Conservation (phyloP, 2,797 vertebrate species). For the Tamandua tetradactyla region DNA sequence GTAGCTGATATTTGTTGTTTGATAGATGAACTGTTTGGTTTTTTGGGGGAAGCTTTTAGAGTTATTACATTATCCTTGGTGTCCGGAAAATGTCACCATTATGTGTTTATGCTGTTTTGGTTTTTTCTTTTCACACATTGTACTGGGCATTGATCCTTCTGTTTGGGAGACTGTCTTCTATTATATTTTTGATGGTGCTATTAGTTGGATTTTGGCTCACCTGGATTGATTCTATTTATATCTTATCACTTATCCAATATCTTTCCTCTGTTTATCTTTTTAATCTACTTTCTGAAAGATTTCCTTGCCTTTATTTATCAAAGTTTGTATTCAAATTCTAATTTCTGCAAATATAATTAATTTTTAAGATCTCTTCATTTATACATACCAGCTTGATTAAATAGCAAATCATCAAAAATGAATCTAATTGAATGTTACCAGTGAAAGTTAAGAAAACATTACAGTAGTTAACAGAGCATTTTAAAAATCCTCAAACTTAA, state of each 20-base stretch:
- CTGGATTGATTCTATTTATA: conserved; percentile 20
- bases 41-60: background rate
- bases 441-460: background rate
- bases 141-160: background rate
- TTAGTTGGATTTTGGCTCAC: background rate
- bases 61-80: background rate
- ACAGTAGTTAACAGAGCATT: background rate
- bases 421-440: background rate
- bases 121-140: background rate
- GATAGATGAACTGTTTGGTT: conserved; percentile 12
- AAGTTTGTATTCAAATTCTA: conserved; percentile 3
- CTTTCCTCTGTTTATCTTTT: conserved; percentile 1
- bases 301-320: conserved; percentile 33
- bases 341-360: background rate
- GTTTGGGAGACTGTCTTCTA: conserved; percentile 28
- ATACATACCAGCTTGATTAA: background rate
- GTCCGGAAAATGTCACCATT: background rate
- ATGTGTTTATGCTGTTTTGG: background rate
- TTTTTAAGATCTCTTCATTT: conserved; percentile 11
- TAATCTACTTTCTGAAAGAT: conserved; percentile 17
- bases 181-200: conserved; percentile 13
- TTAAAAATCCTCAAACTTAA: background rate
- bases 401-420: conserved; percentile 40
- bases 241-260: conserved; percentile 38
- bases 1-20: background rate